A percentile compares a stretch with the other conserved stretches of the same genome.
These are phyloP conservation scores for Yponomeuta cagnagella DNA, from an alignment of 2,888 invertebrate genomes.

Conservation along the genomic window DNA sequence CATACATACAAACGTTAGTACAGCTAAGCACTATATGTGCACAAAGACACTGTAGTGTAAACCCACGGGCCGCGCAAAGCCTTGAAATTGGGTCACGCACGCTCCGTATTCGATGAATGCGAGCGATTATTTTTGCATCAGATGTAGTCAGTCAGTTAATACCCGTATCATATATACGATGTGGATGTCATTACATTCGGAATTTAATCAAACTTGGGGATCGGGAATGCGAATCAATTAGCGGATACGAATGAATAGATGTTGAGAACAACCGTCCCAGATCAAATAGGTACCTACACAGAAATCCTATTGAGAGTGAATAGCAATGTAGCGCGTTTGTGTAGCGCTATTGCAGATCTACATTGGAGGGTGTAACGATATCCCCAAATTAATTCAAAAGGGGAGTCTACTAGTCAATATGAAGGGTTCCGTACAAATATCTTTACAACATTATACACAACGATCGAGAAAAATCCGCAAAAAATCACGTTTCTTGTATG, in stretches of 20 bases:
- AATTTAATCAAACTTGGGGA: background rate
- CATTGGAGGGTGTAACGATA: no score
- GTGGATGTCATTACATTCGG: background rate
- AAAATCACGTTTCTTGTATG: no score
- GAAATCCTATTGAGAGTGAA: no score
- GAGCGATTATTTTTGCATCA: background rate
- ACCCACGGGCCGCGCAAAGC: background rate
- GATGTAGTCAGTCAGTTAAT: background rate
- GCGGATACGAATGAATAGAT: background rate
- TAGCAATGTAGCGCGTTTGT: no score
- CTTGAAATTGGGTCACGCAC: background rate
- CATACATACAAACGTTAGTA: no score
- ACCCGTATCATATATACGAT: background rate
- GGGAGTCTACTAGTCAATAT: no score
- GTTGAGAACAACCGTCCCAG: background rate
- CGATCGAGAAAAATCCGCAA: no score
- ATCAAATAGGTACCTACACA: background rate
- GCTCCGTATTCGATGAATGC: background rate
- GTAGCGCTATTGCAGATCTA: no score
- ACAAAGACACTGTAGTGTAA: background rate
- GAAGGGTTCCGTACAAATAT: no score
- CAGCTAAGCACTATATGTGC: background rate
- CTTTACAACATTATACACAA: no score
- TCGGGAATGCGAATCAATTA: conserved; percentile 1
- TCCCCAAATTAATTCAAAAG: no score